Percentiles rank a stretch among this genome's conserved stretches.
Evolutionary conservation across 1,140 invertebrate genomes (phyloP).

Genomic region (Drosophila seguyi): DNA sequence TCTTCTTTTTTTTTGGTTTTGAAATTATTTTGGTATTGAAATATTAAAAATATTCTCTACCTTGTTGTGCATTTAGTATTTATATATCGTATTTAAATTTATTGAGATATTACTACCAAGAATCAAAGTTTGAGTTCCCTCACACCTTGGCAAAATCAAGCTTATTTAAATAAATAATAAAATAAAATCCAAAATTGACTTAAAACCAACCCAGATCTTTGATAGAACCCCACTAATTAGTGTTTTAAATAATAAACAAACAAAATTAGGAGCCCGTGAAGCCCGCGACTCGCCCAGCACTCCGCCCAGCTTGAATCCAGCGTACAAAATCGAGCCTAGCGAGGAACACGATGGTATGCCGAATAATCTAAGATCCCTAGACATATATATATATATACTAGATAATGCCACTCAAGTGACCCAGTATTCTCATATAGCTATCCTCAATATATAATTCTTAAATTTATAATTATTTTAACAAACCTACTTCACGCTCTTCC

Average conservation of each 20-base stretch:
- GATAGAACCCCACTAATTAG: background rate
- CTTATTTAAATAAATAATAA: background rate
- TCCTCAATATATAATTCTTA: conserved; percentile 1
- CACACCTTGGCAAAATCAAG: conserved; percentile 20
- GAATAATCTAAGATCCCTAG: conserved; percentile 3
- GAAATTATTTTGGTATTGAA: background rate
- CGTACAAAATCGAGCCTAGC: conserved; percentile 81
- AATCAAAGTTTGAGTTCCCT: no score
- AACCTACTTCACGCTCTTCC: background rate
- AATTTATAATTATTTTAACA: conserved; percentile 3
- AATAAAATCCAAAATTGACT: background rate
- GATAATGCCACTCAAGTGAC: conserved; percentile 41
- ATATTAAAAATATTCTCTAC: background rate
- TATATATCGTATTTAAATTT: no score
- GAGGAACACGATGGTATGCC: conserved; percentile 82
- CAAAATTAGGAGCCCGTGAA: conserved; percentile 73
- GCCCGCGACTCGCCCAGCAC: conserved; percentile 81
- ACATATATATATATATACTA: background rate
- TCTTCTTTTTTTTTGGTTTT: no score
- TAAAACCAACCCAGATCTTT: background rate
- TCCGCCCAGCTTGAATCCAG: conserved; percentile 82
- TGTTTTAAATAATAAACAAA: conserved; percentile 15
- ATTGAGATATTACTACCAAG: no score
- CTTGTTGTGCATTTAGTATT: no score
- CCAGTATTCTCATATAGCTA: conserved; percentile 7